Evolutionary conservation across 2,113 vertebrate genomes (phyloP).

Genomic region (Labeo catla): DNA sequence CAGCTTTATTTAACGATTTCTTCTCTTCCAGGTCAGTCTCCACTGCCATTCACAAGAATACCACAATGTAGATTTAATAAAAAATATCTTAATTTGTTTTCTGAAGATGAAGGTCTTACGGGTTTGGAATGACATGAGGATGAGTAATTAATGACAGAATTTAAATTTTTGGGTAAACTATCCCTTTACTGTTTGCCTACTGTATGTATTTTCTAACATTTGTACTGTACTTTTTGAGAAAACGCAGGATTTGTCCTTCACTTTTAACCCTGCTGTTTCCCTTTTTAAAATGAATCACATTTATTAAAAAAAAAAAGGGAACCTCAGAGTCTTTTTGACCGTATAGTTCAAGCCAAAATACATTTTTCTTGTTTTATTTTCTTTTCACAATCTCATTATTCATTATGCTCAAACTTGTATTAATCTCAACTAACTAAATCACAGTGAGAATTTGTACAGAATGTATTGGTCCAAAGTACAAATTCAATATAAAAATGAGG

Average conservation of each 20-base stretch:
- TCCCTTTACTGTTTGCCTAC: no score
- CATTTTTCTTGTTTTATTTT: no score
- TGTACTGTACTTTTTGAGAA: not conserved
- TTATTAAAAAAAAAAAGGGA: not conserved
- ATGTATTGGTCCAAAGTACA: not conserved
- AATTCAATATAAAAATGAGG: not conserved
- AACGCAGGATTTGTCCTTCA: not conserved
- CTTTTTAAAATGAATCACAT: not conserved
- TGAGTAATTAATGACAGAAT: no score
- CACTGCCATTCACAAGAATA: no score
- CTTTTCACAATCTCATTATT: not conserved
- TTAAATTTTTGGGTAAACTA: no score
- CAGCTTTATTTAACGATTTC: no score
- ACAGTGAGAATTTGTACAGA: no score
- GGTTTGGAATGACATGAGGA: no score
- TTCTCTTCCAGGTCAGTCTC: no score
- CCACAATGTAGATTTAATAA: no score
- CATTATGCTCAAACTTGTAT: not conserved
- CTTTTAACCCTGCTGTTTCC: not conserved
- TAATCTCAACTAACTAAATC: not conserved
- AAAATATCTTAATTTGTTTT: no score
- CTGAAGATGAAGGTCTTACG: no score
- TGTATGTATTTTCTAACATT: not conserved
- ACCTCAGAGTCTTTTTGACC: not conserved
- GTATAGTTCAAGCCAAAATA: not conserved